A percentile compares a stretch with the other conserved stretches of the same genome.
phyloP scores from a whole-genome alignment of 1,140 invertebrate genomes.

The Solen grandis region DNA sequence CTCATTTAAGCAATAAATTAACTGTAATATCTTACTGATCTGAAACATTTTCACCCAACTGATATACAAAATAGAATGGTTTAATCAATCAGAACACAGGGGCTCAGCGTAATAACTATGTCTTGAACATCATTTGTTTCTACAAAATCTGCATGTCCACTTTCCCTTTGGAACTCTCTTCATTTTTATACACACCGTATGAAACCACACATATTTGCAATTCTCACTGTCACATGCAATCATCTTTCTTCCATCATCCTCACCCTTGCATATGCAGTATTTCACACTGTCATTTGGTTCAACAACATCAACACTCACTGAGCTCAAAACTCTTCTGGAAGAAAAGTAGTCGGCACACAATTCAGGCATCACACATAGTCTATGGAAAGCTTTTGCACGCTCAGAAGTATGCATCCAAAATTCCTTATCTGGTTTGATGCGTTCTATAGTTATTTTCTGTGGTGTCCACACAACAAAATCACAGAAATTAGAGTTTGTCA shows the following conservation, averaged over 20 bases:
- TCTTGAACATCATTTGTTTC: too few species aligned
- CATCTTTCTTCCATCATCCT: conserved; percentile 22
- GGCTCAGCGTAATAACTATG: too few species aligned
- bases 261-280: neutral
- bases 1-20: too few species aligned
- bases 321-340: too few species aligned
- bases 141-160: conserved; percentile 36
- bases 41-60: too few species aligned
- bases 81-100: too few species aligned
- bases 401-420: conserved; percentile 4
- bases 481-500: conserved; percentile 8
- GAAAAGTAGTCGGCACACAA: conserved; percentile 14
- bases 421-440: conserved; percentile 23
- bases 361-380: conserved; percentile 32
- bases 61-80: too few species aligned
- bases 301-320: neutral
- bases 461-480: conserved; percentile 45
- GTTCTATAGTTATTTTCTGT: conserved; percentile 10
- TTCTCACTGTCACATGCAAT: conserved; percentile 46
- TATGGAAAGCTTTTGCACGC: conserved; percentile 8
- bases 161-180: neutral
- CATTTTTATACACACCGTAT: conserved; percentile 42
- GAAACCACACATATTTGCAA: conserved; percentile 43
- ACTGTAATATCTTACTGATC: too few species aligned
- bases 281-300: too few species aligned